Base-by-base conservation (phyloP, 2,888 invertebrate genomes). In the Erebia ligea region DNA sequence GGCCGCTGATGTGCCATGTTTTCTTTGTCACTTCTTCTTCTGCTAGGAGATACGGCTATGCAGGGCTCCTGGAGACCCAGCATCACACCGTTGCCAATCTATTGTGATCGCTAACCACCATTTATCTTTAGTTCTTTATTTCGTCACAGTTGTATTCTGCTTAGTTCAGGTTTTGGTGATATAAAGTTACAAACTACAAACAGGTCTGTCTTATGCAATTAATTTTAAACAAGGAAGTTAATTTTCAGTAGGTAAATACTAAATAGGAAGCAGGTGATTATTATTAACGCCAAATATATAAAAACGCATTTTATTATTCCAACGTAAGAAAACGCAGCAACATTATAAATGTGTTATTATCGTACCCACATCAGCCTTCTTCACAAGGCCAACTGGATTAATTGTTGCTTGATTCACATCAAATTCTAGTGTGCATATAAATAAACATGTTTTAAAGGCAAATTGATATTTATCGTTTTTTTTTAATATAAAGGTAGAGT, bases 351-450 rank as follows among this genome's bases (percentile, higher is more conserved):
- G 72, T 71, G 73, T 74, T 75, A 74, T 75, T 75, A 75, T 73
- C 72, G 61, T 69, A 68, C 73, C 75, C 68, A 67, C 74, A 75
- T 72, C 76, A 76, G 76, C 76, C 76, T 78, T 75, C 77, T 73
- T 73, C 76, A 72, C 76, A 79, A 79, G 79, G 79, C 77, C 75
- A 76, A 76, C 79, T 74, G 73, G 76, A 68, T 73, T 76, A 74
- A 73, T 76, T 73, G 73, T 72, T 64, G 71, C 65, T 68, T 69
- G 75, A 73, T 74, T 76, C 75, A 75, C 75, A 75, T 76, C 73
- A 76, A 76, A 75, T 75, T 68, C 72, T 76, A 72, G 72, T 68
- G 68, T 72, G 73, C 71, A 68, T 68, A 67, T 61, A 65, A 61
- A 61, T 62, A 21, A 1, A 48, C 66, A 67, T 67, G 57, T 66